A percentile compares a stretch with the other conserved stretches of the same genome.
These are phyloP conservation scores for Tetrao urogallus DNA, from an alignment of 2,113 vertebrate species.

Conservation along the genomic window DNA sequence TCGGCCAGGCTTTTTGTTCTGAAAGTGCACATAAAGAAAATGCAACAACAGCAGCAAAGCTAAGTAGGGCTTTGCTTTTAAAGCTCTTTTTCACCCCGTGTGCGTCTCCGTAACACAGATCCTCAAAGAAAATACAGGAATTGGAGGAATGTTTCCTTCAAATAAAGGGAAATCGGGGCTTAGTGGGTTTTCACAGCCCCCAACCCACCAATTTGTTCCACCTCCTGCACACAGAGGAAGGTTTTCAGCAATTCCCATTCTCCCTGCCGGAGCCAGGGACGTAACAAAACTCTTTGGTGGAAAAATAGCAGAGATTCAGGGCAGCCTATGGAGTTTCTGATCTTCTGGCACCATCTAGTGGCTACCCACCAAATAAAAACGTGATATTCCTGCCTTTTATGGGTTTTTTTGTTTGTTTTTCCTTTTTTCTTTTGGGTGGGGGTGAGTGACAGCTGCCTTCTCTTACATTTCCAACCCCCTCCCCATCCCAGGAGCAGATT, in stretches of 20 bases:
- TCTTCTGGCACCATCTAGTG: slow-evolving; percentile 59
- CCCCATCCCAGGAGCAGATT: neutral
- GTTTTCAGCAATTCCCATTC: neutral
- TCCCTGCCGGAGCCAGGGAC: neutral
- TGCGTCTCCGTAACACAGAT: neutral
- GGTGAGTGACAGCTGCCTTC: neutral
- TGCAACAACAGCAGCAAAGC: neutral
- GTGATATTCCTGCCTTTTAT: too few relatives aligned
- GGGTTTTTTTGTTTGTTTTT: too few relatives aligned
- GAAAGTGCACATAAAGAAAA: neutral
- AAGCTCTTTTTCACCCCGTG: neutral
- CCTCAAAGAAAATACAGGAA: neutral
- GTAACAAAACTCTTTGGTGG: neutral
- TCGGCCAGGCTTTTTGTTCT: neutral
- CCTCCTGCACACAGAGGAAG: neutral
- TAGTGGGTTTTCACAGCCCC: neutral
- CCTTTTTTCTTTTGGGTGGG: too few relatives aligned
- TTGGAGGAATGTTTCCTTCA: neutral
- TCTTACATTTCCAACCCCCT: neutral
- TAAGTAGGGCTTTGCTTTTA: neutral
- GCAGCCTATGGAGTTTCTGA: neutral
- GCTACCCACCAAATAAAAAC: neutral
- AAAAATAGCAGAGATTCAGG: neutral
- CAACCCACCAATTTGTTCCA: neutral
- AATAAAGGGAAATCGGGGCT: rapidly evolving